Evolutionary conservation across 2,113 vertebrate genomes (phyloP).

Genomic region (Danionella cerebrum): DNA sequence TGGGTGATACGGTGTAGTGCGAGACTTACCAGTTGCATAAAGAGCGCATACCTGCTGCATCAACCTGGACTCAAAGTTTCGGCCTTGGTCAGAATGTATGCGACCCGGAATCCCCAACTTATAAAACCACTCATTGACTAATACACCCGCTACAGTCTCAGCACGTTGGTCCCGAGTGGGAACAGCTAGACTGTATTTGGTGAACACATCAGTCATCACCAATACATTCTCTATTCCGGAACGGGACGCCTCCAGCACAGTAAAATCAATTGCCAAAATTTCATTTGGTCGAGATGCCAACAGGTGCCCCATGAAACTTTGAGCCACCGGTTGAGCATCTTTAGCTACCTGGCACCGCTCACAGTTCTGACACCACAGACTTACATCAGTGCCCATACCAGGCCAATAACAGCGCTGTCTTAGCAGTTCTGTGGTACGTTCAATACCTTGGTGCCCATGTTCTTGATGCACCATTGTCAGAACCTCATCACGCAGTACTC

Average conservation of each 20-base stretch:
- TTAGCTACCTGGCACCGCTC: no score
- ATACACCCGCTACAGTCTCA: not conserved
- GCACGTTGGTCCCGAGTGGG: not conserved
- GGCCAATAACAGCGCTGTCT: not conserved
- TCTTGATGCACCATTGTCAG: not conserved
- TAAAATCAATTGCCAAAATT: not conserved
- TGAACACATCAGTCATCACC: not conserved
- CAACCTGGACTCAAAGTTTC: not conserved
- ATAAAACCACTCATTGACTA: not conserved
- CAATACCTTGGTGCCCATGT: not conserved
- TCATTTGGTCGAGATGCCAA: not conserved
- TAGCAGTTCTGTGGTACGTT: not conserved
- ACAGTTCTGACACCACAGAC: no score
- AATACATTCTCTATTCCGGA: not conserved
- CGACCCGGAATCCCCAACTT: not conserved
- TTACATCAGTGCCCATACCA: not conserved
- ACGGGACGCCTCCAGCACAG: not conserved
- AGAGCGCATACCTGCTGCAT: not conserved
- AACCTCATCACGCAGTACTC: not conserved
- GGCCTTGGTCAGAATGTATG: not conserved
- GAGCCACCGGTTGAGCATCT: no score
- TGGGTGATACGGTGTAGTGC: no score
- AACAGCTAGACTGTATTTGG: not conserved
- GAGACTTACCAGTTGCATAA: not conserved
- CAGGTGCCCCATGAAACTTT: not conserved